Conservation (phyloP, 2,797 vertebrate species). For the Philypnodon macrostomus region DNA sequence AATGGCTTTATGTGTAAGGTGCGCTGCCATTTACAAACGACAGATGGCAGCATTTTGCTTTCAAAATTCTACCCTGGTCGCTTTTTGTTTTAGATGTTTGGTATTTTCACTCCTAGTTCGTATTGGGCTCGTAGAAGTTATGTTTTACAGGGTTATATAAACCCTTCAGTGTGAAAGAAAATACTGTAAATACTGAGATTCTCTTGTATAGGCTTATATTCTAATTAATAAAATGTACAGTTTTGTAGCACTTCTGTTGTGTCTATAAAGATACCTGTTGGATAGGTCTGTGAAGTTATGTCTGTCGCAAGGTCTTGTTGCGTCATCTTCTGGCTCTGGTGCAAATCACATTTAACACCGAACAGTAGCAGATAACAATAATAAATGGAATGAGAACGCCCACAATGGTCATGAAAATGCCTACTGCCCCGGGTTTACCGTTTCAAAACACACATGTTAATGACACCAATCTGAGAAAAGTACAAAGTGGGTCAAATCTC, state of each 20-base stretch:
- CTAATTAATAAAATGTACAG: too few species aligned
- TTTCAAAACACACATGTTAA: constrained; percentile 61
- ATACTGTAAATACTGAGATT: too few species aligned
- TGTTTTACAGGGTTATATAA: too few species aligned
- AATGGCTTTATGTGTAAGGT: neutral
- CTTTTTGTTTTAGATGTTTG: neutral
- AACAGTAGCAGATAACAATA: constrained; percentile 52
- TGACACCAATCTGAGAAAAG: constrained; percentile 49
- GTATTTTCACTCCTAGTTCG: neutral
- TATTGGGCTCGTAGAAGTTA: neutral
- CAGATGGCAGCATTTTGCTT: constrained; percentile 52
- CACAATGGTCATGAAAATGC: constrained; percentile 34
- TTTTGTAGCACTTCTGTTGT: too few species aligned
- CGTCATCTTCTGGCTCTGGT: neutral
- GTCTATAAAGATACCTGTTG: too few species aligned
- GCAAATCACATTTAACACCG: constrained; percentile 54
- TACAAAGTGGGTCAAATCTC: constrained; percentile 56
- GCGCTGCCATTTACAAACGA: constrained; percentile 9
- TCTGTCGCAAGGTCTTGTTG: constrained; percentile 55
- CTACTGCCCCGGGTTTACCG: constrained; percentile 27
- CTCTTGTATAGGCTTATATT: too few species aligned
- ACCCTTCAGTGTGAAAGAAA: too few species aligned
- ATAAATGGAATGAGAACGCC: constrained; percentile 64
- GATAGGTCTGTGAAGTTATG: too few species aligned
- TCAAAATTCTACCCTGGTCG: constrained; percentile 12